phyloP scores from a whole-genome alignment of 2,113 vertebrate species.

The Dicrurus megarhynchus region DNA sequence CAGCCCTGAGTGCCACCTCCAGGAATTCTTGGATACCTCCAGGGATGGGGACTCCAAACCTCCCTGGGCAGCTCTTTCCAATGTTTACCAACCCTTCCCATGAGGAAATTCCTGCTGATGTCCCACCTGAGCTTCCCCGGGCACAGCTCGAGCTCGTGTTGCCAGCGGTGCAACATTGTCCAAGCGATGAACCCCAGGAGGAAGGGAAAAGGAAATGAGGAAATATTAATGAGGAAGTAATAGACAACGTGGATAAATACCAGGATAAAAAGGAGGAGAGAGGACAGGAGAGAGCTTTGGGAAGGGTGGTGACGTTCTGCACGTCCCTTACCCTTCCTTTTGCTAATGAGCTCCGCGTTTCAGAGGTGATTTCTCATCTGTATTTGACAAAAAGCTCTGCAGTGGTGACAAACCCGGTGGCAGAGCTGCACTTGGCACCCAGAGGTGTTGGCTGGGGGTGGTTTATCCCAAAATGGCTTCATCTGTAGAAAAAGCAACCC shows the following conservation, averaged over 20 bases:
- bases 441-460: neutral
- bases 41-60: neutral
- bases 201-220: neutral
- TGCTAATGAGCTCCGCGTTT: neutral
- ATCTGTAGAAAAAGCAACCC: neutral
- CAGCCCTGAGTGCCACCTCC: neutral
- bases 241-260: fast-evolving
- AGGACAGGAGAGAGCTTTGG: neutral
- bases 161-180: neutral
- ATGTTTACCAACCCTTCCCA: fast-evolving
- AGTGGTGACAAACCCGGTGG: neutral
- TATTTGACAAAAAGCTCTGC: neutral
- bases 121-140: neutral
- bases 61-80: neutral
- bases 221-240: neutral
- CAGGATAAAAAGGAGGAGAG: neutral
- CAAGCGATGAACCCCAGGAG: fast-evolving
- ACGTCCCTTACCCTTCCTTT: fast-evolving
- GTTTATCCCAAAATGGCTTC: neutral
- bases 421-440: neutral
- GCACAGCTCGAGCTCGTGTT: neutral
- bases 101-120: neutral
- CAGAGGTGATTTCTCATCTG: neutral
- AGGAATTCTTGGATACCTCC: neutral
- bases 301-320: neutral